Conservation (phyloP, 1,140 invertebrate species). For the Drosophila carrolli region DNA sequence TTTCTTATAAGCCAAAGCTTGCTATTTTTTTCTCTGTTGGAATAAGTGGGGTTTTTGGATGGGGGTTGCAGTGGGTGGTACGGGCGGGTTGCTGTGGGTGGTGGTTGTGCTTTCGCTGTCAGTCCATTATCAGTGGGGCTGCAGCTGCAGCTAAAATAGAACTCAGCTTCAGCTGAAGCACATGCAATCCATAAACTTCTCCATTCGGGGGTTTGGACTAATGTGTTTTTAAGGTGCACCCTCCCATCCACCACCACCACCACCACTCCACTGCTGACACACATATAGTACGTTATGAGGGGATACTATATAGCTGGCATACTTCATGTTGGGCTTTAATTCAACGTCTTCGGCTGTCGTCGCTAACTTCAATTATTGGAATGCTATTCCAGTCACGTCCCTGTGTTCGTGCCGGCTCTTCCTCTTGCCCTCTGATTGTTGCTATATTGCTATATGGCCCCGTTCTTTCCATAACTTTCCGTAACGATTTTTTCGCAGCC, state of each 20-base stretch:
- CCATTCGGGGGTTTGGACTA: constrained; percentile 42
- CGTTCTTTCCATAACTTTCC: constrained; percentile 25
- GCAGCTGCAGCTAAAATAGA: constrained; percentile 13
- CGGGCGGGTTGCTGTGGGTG: background rate
- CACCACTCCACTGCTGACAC: constrained; percentile 15
- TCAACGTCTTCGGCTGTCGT: constrained; percentile 62
- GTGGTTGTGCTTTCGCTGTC: background rate
- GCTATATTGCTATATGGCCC: constrained; percentile 22
- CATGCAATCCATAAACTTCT: constrained; percentile 69
- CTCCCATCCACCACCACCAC: background rate
- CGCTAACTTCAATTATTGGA: constrained; percentile 71
- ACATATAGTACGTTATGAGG: constrained; percentile 11
- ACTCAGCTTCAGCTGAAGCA: constrained; percentile 31
- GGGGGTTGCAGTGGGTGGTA: background rate
- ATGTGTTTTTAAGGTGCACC: constrained; percentile 57
- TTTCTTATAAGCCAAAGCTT: background rate
- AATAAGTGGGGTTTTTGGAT: background rate
- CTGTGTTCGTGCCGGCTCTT: constrained; percentile 56
- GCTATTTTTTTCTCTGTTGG: background rate
- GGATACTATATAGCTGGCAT: constrained; percentile 36
- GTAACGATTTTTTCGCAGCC: constrained; percentile 30
- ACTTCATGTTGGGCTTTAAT: constrained; percentile 73
- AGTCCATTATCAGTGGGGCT: constrained; percentile 65
- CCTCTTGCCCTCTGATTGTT: constrained; percentile 13
- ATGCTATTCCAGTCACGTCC: constrained; percentile 76